Conservation (phyloP, 2,888 invertebrate species). For the Mamestra brassicae region DNA sequence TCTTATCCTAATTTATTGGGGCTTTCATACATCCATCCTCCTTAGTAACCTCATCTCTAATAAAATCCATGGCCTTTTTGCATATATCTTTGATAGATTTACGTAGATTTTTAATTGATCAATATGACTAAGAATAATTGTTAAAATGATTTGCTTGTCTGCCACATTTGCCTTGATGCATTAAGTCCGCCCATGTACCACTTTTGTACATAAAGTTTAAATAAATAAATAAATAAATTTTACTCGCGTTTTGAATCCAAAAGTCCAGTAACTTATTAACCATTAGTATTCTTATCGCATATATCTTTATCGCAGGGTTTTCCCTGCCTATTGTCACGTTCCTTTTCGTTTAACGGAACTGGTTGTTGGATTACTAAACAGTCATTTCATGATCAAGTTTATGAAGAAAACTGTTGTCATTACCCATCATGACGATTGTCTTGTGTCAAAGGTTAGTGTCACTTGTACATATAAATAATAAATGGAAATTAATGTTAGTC, state of each 20-base stretch:
- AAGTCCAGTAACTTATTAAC: slow-evolving; percentile 21
- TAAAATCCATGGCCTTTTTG: neutral
- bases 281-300: slow-evolving; percentile 45
- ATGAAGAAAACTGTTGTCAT: neutral
- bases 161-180: too few species aligned
- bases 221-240: too few species aligned
- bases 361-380: slow-evolving; percentile 12
- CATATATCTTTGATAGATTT: neutral
- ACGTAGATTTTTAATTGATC: neutral
- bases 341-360: slow-evolving; percentile 40
- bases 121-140: neutral
- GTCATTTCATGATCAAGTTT: neutral
- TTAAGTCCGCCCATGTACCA: too few species aligned
- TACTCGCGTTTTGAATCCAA: neutral
- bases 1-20: too few species aligned
- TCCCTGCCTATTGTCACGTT: slow-evolving; percentile 47
- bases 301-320: slow-evolving; percentile 36
- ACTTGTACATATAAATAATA: neutral
- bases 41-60: neutral
- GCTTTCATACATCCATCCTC: neutral
- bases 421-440: neutral
- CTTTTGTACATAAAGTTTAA: too few species aligned
- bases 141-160: slow-evolving; percentile 18
- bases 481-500: neutral
- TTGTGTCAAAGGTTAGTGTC: neutral